Percentiles rank a stretch among this genome's conserved stretches.
Conservation (phyloP, 1,140 invertebrate species). For the Leptinotarsa undecemlineata region DNA sequence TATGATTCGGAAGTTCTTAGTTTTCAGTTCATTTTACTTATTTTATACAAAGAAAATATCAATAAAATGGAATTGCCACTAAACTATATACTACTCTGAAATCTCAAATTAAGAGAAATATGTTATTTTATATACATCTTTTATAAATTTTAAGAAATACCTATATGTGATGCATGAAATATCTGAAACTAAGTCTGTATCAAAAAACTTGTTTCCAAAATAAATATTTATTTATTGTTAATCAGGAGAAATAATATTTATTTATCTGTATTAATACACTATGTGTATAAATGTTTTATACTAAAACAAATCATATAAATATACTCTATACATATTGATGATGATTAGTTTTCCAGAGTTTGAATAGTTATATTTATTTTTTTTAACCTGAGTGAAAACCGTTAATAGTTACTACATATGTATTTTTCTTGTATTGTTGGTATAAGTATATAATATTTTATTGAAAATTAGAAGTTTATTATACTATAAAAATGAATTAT, state of each 20-base stretch:
- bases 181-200: too few species aligned
- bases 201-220: neutral
- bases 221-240: constrained; percentile 18
- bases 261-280: constrained; percentile 11
- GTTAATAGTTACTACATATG: neutral
- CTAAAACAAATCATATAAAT: constrained; percentile 6
- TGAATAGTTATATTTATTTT: too few species aligned
- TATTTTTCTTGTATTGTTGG: constrained; percentile 22
- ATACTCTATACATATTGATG: neutral
- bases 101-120: neutral
- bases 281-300: constrained; percentile 10
- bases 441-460: constrained; percentile 18
- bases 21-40: too few species aligned
- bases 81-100: constrained; percentile 2
- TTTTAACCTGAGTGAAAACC: too few species aligned
- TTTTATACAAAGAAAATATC: constrained; percentile 1
- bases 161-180: neutral
- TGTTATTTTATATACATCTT: constrained; percentile 10
- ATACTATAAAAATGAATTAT: constrained; percentile 4
- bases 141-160: constrained; percentile 1
- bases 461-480: constrained; percentile 17
- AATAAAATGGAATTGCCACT: neutral
- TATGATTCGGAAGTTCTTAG: too few species aligned
- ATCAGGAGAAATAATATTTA: constrained; percentile 12
- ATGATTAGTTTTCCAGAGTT: too few species aligned